Percentiles rank a stretch among this genome's conserved stretches.
These are phyloP conservation scores for Pagrus major DNA, from an alignment of 2,113 vertebrate genomes.

Conservation along the genomic window DNA sequence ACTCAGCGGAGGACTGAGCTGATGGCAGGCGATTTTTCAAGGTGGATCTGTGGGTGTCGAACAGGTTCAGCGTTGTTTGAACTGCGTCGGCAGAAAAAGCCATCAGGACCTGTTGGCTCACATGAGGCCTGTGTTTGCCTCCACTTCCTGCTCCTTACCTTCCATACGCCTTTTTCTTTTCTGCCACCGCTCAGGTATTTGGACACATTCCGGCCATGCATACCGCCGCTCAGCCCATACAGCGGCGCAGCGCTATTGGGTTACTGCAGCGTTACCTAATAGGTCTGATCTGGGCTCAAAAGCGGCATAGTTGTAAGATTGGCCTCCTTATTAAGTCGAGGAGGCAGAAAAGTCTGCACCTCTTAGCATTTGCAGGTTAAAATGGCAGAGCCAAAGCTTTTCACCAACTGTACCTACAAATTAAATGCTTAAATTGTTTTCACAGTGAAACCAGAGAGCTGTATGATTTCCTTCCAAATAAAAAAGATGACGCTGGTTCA, in stretches of 20 bases:
- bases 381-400: not conserved
- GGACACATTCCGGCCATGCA: conserved; percentile 73
- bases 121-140: conserved; percentile 29
- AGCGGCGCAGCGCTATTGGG: conserved; percentile 62
- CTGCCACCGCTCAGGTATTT: conserved; percentile 49
- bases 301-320: conserved; percentile 43
- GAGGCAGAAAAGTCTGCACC: conserved; percentile 23
- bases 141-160: conserved; percentile 48
- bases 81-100: conserved; percentile 3
- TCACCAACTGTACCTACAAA: conserved; percentile 19
- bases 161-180: conserved; percentile 29
- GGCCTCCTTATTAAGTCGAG: conserved; percentile 43
- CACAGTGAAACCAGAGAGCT: conserved; percentile 8
- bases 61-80: conserved; percentile 20
- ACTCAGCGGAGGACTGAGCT: conserved; percentile 25
- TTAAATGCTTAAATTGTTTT: conserved; percentile 18
- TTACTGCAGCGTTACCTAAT: conserved; percentile 75
- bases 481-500: conserved; percentile 25
- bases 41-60: not conserved
- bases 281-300: conserved; percentile 72
- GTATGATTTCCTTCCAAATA: conserved; percentile 19
- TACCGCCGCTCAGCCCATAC: conserved; percentile 60
- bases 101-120: conserved; percentile 14
- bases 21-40: conserved; percentile 40
- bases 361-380: conserved; percentile 13